Evolutionary conservation across 1,140 invertebrate species (phyloP).

Genomic region (Brevipalpus yothersi): DNA sequence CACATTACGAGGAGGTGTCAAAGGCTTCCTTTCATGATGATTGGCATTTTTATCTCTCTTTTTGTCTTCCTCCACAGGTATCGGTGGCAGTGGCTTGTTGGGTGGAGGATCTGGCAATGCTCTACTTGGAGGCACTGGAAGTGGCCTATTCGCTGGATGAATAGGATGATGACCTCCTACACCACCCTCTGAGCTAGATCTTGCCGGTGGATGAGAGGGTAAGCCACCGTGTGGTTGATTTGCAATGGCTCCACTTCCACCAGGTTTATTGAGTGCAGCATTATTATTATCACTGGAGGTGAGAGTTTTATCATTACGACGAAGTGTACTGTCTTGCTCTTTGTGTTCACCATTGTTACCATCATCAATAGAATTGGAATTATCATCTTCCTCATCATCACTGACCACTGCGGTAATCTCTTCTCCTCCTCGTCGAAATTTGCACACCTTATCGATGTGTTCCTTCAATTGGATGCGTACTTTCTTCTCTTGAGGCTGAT

Average conservation of each 20-base stretch:
- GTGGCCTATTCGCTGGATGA: conserved; percentile 63
- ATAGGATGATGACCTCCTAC: not conserved
- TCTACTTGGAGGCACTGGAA: conserved; percentile 61
- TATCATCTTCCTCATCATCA: conserved; percentile 22
- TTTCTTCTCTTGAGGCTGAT: conserved; percentile 91
- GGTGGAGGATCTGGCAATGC: conserved; percentile 34
- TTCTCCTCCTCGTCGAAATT: conserved; percentile 12
- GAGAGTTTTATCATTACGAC: conserved; percentile 8
- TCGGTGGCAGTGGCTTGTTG: conserved; percentile 55
- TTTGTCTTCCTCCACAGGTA: conserved; percentile 36
- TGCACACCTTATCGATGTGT: conserved; percentile 72
- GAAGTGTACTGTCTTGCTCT: conserved; percentile 8
- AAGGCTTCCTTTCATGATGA: conserved; percentile 22
- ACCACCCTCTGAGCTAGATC: not conserved
- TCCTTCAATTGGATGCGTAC: conserved; percentile 95
- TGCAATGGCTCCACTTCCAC: not conserved
- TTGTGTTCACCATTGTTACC: conserved; percentile 6
- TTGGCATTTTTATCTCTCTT: conserved; percentile 13
- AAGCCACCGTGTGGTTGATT: not conserved
- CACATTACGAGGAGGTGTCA: conserved; percentile 24
- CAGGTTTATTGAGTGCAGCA: not conserved
- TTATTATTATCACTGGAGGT: not conserved
- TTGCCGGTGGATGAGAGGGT: not conserved
- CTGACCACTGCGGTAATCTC: conserved; percentile 17
- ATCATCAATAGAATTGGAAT: conserved; percentile 4